Percentiles rank a stretch among this genome's conserved stretches.
phyloP scores from a whole-genome alignment of 2,888 invertebrate genomes.

The Chrysolina haemoptera region DNA sequence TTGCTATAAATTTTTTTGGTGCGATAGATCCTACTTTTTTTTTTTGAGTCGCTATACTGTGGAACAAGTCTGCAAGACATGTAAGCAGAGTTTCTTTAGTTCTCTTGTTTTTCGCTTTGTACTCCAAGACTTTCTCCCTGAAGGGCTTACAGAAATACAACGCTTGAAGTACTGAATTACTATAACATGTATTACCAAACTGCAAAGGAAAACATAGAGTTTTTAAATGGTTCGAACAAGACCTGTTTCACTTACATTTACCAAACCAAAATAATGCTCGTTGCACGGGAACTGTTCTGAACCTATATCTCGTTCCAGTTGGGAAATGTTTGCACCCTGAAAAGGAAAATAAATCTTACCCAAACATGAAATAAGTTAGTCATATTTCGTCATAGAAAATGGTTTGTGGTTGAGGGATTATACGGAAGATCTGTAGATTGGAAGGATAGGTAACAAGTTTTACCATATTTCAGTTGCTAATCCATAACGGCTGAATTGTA shows the following conservation, averaged over 20 bases:
- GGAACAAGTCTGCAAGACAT: slow-evolving; percentile 98
- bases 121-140: slow-evolving; percentile 97
- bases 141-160: slow-evolving; percentile 99
- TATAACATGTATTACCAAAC: slow-evolving; percentile 99
- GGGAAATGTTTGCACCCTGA: slow-evolving; percentile 99
- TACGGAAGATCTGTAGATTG: background rate
- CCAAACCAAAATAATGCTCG: slow-evolving; percentile 99
- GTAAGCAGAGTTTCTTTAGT: slow-evolving; percentile 98
- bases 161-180: slow-evolving; percentile 99
- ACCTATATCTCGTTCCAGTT: slow-evolving; percentile 99
- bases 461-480: slow-evolving; percentile 69
- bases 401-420: slow-evolving; percentile 21
- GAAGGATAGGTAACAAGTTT: slow-evolving; percentile 35
- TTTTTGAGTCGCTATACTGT: slow-evolving; percentile 99
- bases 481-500: slow-evolving; percentile 69
- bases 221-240: slow-evolving; percentile 22
- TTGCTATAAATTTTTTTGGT: slow-evolving; percentile 99
- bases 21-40: slow-evolving; percentile 99
- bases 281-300: slow-evolving; percentile 98
- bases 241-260: slow-evolving; percentile 86
- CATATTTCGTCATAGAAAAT: slow-evolving; percentile 35
- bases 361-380: slow-evolving; percentile 32
- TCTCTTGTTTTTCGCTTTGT: slow-evolving; percentile 95
- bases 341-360: slow-evolving; percentile 59
- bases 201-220: slow-evolving; percentile 69